These are phyloP conservation scores for Nannoperca australis DNA, from an alignment of 2,797 vertebrate species.

Conservation along the genomic window DNA sequence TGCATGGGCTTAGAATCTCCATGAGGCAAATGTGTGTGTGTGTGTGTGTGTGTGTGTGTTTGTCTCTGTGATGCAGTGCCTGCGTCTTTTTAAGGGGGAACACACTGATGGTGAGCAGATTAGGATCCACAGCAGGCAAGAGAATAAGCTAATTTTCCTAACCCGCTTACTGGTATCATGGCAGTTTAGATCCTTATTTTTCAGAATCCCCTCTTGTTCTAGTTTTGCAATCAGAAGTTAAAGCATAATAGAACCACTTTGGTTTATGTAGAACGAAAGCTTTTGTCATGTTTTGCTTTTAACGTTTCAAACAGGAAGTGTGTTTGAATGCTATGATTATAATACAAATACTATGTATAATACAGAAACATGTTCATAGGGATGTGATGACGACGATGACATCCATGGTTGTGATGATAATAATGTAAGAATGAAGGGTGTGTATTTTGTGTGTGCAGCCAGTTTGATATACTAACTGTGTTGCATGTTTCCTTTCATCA, in stretches of 20 bases:
- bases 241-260: conserved; percentile 46
- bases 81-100: conserved; percentile 48
- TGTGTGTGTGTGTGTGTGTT: conserved; percentile 19
- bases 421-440: conserved; percentile 41
- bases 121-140: conserved; percentile 68
- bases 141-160: conserved; percentile 81
- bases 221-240: conserved; percentile 66
- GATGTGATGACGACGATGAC: conserved; percentile 6
- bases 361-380: not conserved
- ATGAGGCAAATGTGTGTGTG: conserved; percentile 4
- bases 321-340: conserved; percentile 36
- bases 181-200: conserved; percentile 63
- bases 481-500: conserved; percentile 83
- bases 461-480: conserved; percentile 67
- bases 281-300: conserved; percentile 60
- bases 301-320: conserved; percentile 43
- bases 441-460: conserved; percentile 60
- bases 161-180: conserved; percentile 76
- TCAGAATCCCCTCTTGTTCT: conserved; percentile 69
- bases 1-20: conserved; percentile 27
- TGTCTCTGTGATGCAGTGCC: conserved; percentile 34
- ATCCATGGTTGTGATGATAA: conserved; percentile 41
- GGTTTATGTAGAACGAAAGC: conserved; percentile 43
- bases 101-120: conserved; percentile 73
- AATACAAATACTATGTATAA: not conserved